phyloP scores from a whole-genome alignment of 2,797 vertebrate species.

The Bovichtus variegatus region DNA sequence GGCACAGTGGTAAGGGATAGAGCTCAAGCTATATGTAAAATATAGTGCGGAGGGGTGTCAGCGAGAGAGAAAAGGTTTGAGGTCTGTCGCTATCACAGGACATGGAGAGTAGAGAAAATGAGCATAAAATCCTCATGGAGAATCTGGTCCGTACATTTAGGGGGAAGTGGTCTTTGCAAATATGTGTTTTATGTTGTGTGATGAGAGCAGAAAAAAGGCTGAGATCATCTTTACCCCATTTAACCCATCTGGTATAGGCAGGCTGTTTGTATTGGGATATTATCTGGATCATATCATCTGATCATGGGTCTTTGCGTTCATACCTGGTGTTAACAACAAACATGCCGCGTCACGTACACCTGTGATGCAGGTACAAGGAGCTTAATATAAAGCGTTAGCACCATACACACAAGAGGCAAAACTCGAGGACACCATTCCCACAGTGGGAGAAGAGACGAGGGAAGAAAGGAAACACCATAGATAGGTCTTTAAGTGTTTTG shows the following conservation, averaged over 20 bases:
- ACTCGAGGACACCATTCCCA: not conserved
- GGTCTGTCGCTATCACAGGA: not conserved
- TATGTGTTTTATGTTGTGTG: not conserved
- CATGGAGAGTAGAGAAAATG: not conserved
- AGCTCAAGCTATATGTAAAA: slow-evolving; percentile 38
- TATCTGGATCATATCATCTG: not conserved
- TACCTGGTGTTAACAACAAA: slow-evolving; percentile 1
- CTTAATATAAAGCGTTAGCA: too few relatives aligned
- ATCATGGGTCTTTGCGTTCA: not conserved
- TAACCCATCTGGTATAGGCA: not conserved
- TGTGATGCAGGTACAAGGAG: not conserved
- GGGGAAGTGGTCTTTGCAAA: not conserved
- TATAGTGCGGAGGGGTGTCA: slow-evolving; percentile 41
- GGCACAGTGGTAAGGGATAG: slow-evolving; percentile 22
- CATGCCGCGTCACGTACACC: not conserved
- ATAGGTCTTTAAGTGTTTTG: not conserved
- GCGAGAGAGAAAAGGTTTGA: too few relatives aligned
- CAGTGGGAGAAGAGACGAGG: not conserved
- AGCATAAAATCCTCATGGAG: not conserved
- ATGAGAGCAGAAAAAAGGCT: not conserved
- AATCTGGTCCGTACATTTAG: not conserved
- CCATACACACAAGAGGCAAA: too few relatives aligned
- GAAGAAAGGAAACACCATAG: not conserved
- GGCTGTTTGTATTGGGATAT: not conserved
- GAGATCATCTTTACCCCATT: not conserved